Evolutionary conservation across 2,888 invertebrate species (phyloP), one percentile per base, ranked within the genome.

Genomic region (Trimorus sp.): DNA sequence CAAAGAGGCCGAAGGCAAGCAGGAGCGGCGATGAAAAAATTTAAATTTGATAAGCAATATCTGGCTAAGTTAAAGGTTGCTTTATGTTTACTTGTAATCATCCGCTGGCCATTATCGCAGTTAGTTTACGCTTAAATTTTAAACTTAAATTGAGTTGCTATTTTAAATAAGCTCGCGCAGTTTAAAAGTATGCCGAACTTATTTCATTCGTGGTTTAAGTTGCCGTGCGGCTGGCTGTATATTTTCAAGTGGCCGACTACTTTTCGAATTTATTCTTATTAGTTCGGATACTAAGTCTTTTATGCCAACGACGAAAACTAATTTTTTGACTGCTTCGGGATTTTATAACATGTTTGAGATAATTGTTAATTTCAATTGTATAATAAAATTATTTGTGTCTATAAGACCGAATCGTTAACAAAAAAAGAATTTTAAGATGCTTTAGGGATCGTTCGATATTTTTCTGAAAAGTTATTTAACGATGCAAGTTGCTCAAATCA

Each of bases 61-160:
- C 9, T 11, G 9, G 40, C 1, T 11, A 40, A 7, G 40, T 1
- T 26, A 26, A 11, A 40, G 40, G 40, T 1, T 40, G 8, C 40
- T 8, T 60, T 45, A 37, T 60, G 37, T 77, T 71, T 73, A 63
- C 37, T 79, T 51, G 74, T 58, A 74, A 69, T 70, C 69, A 69
- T 45, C 37, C 69, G 5, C 14, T n/a, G 56, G 65, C 58, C 48
- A 71, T 78, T 70, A 78, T 78, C 56, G 54, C 79, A 66, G 66
- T 69, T 51, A 65, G 56, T 71, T 79, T 53, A 15, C 59, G 74
- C 65, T 80, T 58, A 58, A 80, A 80, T 75, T 70, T 51, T 65
- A 70, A 80, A 80, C 75, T 79, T 80, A 75, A 75, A 80, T 75
- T 75, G 70, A 80, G 79, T 69, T 79, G 79, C 69, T 63, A 62